Evolutionary conservation across 2,797 vertebrate genomes (phyloP).

Genomic region (Nasua narica): DNA sequence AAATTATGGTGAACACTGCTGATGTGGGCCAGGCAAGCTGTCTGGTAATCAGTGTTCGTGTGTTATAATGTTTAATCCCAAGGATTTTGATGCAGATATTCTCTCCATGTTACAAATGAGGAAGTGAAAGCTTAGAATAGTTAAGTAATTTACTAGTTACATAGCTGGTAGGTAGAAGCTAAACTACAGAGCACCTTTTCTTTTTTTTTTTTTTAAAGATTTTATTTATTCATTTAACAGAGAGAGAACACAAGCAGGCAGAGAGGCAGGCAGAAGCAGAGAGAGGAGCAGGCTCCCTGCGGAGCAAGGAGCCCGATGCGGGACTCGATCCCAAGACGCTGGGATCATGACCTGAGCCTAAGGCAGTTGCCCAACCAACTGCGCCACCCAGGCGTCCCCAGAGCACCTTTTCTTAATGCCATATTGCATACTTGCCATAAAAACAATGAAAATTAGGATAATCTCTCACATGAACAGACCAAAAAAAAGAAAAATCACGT

Average conservation of each 20-base stretch:
- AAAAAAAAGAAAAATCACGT: background rate
- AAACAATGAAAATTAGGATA: background rate
- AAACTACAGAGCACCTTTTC: background rate
- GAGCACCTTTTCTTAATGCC: background rate
- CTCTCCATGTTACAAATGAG: background rate
- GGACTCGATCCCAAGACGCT: too few species aligned
- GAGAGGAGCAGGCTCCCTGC: too few species aligned
- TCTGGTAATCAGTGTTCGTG: background rate
- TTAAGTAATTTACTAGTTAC: background rate
- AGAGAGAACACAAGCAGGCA: too few species aligned
- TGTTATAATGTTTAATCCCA: background rate
- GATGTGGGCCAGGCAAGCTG: background rate
- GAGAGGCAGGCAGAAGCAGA: too few species aligned
- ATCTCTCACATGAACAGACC: background rate
- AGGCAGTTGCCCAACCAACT: too few species aligned
- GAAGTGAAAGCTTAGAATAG: background rate
- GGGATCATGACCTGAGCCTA: too few species aligned
- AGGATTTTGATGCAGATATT: background rate
- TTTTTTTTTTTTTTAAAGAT: too few species aligned
- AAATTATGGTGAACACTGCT: background rate
- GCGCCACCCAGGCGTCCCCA: too few species aligned
- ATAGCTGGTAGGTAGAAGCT: background rate
- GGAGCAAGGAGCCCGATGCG: too few species aligned
- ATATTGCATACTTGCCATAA: background rate
- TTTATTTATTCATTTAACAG: too few species aligned